Base-by-base conservation (phyloP, 2,113 vertebrate genomes). In the Eolophus roseicapilla region DNA sequence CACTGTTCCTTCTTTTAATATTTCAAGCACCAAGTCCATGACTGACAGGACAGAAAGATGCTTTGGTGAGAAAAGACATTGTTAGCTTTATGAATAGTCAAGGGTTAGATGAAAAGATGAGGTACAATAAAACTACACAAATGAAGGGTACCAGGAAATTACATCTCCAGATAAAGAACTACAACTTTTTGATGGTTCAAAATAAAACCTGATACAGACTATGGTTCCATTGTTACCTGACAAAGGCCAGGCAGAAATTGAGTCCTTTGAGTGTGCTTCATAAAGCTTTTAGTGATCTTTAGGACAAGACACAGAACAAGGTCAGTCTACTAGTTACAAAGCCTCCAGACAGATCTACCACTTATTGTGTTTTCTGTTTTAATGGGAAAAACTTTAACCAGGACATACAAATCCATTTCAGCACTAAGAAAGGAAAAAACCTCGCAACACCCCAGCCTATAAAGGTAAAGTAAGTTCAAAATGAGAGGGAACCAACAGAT, bases 121-220 rank as follows among this genome's bases (percentile, higher is more conserved):
- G 49, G n/a, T 69, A 28, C 17, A 64, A 44, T 60, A 53, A 86
- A 78, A 47, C 15, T 23, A 64, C 13, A 18, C 9, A 82, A 82
- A 64, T 43, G 47, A 90, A 78, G 23, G 21, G 49, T 44, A 81
- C 29, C 35, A 88, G 90, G 71, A 96, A 93, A 96, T 94, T 86
- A 60, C 19, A 68, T 52, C 33, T 86, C 28, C 65, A 83, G n/a
- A 33, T 75, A 68, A 88, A 95, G 33, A 90, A 47, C 31, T 29
- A 63, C 0, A 4, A 27, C 4, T 64, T 88, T 95, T 60, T 43
- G 24, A 84, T 21, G 17, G 35, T 47, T 65, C 35, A 65, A 86
- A 90, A 78, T 62, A 75, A 82, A 87, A 78, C 35, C 86, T 33
- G 55, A 57, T 70, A 25, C 25, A 88, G 39, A 69, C 55, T 49